A percentile compares a stretch with the other conserved stretches of the same genome.
Evolutionary conservation across 2,113 vertebrate genomes (phyloP).

Genomic region (Mustela nigripes): DNA sequence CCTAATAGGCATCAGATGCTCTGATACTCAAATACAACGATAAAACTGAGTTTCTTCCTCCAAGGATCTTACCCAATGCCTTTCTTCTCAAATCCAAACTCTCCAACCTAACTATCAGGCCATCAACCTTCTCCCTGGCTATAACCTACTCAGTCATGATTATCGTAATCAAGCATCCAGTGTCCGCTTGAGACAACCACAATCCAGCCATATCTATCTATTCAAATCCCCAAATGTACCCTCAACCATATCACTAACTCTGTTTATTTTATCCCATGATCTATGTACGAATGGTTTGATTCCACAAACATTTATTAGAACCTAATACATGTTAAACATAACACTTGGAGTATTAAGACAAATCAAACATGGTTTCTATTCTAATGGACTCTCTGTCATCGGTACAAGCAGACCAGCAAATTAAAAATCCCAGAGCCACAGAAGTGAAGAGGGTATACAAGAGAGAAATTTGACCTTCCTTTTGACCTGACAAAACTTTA

Average conservation of each 20-base stretch:
- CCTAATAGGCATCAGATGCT: neutral
- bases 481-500: neutral
- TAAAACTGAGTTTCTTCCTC: neutral
- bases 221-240: neutral
- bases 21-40: neutral
- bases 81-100: neutral
- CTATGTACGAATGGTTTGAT: neutral
- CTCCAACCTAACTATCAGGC: neutral
- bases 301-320: neutral
- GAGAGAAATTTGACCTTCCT: neutral
- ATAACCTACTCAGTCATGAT: neutral
- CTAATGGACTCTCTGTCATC: neutral
- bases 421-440: neutral
- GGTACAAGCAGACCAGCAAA: neutral
- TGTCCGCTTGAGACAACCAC: neutral
- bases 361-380: neutral
- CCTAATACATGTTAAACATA: neutral
- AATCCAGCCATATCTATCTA: neutral
- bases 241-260: neutral
- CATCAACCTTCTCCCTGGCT: neutral
- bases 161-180: rapidly evolving
- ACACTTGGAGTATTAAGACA: neutral
- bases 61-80: neutral
- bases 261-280: neutral
- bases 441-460: neutral